Conservation (phyloP, 2,888 invertebrate species). For the Drosophila leonis region DNA sequence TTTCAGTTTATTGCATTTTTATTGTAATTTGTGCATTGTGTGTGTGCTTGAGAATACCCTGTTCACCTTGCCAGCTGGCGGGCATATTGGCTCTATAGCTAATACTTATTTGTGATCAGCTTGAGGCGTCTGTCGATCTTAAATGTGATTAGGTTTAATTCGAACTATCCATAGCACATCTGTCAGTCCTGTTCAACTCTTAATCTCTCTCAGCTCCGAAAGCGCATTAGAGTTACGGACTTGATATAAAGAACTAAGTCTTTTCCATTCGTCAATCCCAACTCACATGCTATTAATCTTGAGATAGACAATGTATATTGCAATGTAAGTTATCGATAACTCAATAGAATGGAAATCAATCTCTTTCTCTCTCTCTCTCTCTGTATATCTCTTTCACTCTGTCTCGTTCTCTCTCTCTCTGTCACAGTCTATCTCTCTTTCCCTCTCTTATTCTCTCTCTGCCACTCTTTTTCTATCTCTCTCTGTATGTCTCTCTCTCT, state of each 20-base stretch:
- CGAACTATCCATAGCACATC: neutral
- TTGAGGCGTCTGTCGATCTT: no score
- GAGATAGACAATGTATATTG: no score
- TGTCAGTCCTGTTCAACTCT: neutral
- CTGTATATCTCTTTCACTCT: no score
- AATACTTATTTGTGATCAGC: neutral
- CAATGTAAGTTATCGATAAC: neutral
- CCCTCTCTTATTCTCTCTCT: neutral
- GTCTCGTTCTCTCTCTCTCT: neutral
- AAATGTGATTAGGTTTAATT: no score
- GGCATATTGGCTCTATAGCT: neutral
- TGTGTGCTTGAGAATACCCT: neutral
- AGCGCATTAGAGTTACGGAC: no score
- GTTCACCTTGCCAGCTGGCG: neutral
- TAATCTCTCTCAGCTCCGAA: neutral
- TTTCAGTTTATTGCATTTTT: slow-evolving; percentile 29
- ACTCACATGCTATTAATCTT: neutral
- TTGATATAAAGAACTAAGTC: no score
- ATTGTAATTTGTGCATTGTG: slow-evolving; percentile 26
- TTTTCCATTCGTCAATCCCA: no score
- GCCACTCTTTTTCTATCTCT: neutral
- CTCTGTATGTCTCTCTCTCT: neutral
- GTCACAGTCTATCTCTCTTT: neutral
- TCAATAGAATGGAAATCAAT: neutral
- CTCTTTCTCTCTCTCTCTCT: neutral